Conservation (phyloP, 1,140 invertebrate genomes). For the Brachionus rotundiformis region DNA sequence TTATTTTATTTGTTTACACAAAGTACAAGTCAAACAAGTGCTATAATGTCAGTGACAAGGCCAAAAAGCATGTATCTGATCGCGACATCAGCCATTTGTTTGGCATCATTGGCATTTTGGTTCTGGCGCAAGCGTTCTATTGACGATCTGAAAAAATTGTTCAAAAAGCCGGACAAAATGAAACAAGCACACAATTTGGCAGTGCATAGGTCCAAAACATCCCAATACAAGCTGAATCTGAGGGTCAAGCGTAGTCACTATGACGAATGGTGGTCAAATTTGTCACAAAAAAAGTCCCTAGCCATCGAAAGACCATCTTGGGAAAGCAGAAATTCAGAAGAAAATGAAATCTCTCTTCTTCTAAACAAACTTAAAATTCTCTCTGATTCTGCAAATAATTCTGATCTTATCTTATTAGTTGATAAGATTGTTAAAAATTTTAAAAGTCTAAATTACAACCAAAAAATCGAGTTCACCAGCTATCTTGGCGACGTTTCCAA, state of each 20-base stretch:
- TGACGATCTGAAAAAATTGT: constrained; percentile 28
- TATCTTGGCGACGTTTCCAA: neutral
- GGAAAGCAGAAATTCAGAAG: neutral
- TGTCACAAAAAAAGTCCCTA: neutral
- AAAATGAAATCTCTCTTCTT: neutral
- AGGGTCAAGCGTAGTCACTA: neutral
- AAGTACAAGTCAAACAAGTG: neutral
- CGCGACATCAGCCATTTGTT: constrained; percentile 29
- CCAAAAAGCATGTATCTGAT: constrained; percentile 21
- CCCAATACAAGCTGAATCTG: neutral
- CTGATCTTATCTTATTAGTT: neutral
- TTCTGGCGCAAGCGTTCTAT: neutral
- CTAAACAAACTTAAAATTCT: neutral
- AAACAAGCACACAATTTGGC: neutral
- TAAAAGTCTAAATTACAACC: neutral
- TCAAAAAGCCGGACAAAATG: neutral
- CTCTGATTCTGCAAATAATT: neutral
- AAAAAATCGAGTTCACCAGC: neutral
- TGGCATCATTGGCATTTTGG: constrained; percentile 34
- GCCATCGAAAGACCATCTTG: neutral
- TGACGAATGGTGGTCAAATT: constrained; percentile 25
- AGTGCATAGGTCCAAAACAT: neutral
- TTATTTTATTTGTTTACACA: neutral
- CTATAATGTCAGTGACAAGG: neutral
- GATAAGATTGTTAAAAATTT: constrained; percentile 4